phyloP scores from a whole-genome alignment of 2,888 invertebrate species.

The Cryptus viduatorius region DNA sequence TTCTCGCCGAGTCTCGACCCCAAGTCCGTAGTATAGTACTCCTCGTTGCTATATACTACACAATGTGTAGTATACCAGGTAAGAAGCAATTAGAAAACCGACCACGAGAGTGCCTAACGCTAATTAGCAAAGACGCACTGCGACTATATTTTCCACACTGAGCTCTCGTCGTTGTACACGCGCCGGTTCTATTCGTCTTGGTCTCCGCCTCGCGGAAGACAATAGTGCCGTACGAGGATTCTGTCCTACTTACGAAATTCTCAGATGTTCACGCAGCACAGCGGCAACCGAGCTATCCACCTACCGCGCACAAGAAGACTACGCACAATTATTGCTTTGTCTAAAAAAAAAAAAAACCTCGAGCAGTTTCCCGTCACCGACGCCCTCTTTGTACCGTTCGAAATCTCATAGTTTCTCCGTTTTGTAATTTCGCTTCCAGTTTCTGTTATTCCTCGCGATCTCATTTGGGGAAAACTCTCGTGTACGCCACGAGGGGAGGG shows the following conservation, averaged over 20 bases:
- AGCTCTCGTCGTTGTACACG: neutral
- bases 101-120: slow-evolving; percentile 36
- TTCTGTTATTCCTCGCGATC: slow-evolving; percentile 28
- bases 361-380: neutral
- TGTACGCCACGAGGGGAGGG: neutral
- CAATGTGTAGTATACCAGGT: slow-evolving; percentile 4
- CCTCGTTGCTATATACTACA: neutral
- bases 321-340: slow-evolving; percentile 55
- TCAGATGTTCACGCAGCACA: slow-evolving; percentile 42
- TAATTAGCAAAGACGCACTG: slow-evolving; percentile 56
- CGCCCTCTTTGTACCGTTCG: slow-evolving; percentile 17
- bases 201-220: slow-evolving; percentile 27
- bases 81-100: slow-evolving; percentile 53
- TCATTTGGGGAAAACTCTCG: neutral
- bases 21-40: neutral
- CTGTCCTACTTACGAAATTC: slow-evolving; percentile 61
- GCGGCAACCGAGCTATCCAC: neutral
- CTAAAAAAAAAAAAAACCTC: neutral
- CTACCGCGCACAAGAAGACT: slow-evolving; percentile 6
- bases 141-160: slow-evolving; percentile 15
- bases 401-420: slow-evolving; percentile 63
- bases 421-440: slow-evolving; percentile 44
- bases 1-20: neutral
- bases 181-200: neutral
- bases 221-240: slow-evolving; percentile 28